Percentiles rank a stretch among this genome's conserved stretches.
phyloP scores from a whole-genome alignment of 2,888 invertebrate genomes.

The Drosophila quasianomalipes region DNA sequence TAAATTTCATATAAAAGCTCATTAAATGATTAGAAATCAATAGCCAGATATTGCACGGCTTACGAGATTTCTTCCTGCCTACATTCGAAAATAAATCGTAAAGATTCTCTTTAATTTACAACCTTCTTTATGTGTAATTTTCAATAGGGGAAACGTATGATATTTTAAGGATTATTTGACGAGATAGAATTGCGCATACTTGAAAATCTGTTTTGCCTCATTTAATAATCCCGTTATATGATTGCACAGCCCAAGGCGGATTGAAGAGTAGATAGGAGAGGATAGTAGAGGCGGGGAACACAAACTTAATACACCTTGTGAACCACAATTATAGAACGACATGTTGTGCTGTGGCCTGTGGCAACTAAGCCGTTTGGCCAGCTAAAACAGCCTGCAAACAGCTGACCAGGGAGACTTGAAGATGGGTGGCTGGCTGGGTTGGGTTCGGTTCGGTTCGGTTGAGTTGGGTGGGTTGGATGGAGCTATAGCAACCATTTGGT shows the following conservation, averaged over 20 bases:
- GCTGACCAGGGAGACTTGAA: conserved; percentile 1
- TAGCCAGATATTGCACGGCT: neutral
- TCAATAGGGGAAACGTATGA: neutral
- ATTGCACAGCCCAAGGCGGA: conserved; percentile 8
- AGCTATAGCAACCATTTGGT: conserved; percentile 10
- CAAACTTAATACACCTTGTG: conserved; percentile 28
- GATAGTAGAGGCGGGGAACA: neutral
- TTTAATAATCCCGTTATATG: conserved; percentile 34
- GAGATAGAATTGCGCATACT: neutral
- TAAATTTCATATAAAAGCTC: neutral
- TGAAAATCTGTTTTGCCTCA: conserved; percentile 17
- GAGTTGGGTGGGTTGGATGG: conserved; percentile 2
- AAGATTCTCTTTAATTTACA: neutral
- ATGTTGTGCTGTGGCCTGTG: conserved; percentile 18
- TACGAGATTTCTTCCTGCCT: neutral
- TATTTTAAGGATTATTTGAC: neutral
- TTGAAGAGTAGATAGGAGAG: neutral
- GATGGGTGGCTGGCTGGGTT: conserved; percentile 2
- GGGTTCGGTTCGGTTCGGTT: conserved; percentile 5
- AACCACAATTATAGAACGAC: conserved; percentile 40
- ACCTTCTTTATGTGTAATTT: neutral
- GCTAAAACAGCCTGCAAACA: neutral
- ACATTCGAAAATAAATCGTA: neutral
- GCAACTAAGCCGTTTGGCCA: conserved; percentile 18
- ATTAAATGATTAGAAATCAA: neutral